phyloP scores from a whole-genome alignment of 1,140 invertebrate genomes.

The Zaprionus kolodkinae region DNA sequence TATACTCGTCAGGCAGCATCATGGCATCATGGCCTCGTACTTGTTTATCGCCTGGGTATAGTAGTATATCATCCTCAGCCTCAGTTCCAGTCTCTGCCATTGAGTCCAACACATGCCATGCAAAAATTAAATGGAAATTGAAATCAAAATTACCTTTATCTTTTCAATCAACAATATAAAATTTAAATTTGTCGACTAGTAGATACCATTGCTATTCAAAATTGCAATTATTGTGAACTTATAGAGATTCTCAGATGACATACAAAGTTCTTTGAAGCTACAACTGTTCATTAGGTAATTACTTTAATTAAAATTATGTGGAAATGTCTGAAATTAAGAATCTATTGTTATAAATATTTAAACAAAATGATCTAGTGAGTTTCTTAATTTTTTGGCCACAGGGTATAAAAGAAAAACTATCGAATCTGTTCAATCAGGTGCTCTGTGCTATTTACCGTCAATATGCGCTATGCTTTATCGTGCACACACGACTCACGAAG shows the following conservation, averaged over 20 bases:
- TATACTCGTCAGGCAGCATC: conserved; percentile 58
- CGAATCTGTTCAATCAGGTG: conserved; percentile 22
- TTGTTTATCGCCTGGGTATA: conserved; percentile 48
- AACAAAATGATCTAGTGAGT: no score
- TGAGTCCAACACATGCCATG: conserved; percentile 50
- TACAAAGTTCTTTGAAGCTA: background rate
- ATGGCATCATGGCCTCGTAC: conserved; percentile 37
- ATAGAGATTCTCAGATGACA: background rate
- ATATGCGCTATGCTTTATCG: conserved; percentile 58
- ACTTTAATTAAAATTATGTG: background rate
- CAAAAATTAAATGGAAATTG: conserved; percentile 28
- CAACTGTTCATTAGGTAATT: no score
- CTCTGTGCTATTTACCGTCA: conserved; percentile 65
- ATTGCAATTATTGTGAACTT: background rate
- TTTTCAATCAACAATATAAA: conserved; percentile 22
- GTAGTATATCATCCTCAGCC: conserved; percentile 20
- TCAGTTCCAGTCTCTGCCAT: conserved; percentile 40
- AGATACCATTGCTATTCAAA: background rate
- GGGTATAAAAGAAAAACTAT: conserved; percentile 11
- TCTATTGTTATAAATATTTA: no score
- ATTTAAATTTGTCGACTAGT: background rate
- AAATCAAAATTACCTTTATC: conserved; percentile 59
- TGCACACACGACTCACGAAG: conserved; percentile 46
- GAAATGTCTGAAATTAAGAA: no score
- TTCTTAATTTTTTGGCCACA: background rate